Conservation (phyloP, 2,888 invertebrate genomes). For the Notodonta ziczac region DNA sequence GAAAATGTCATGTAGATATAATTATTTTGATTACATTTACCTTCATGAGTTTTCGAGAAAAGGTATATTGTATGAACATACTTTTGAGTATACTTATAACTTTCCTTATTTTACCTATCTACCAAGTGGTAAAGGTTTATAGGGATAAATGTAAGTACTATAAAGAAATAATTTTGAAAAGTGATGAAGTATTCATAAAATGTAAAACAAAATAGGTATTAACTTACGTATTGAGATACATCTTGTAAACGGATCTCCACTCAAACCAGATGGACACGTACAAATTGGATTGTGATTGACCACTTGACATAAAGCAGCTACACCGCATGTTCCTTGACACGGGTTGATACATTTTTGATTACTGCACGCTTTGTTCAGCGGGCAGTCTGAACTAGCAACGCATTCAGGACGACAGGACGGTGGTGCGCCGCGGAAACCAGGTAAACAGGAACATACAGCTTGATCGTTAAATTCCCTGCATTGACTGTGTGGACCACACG, state of each 20-base stretch:
- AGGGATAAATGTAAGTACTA: no score
- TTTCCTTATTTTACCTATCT: no score
- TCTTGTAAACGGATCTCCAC: conserved; percentile 88
- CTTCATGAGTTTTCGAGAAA: no score
- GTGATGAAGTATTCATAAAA: no score
- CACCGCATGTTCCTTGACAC: conserved; percentile 91
- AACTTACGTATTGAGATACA: conserved; percentile 82
- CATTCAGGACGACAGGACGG: conserved; percentile 90
- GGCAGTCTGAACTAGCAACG: conserved; percentile 88
- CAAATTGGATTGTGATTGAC: conserved; percentile 91
- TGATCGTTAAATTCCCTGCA: conserved; percentile 86
- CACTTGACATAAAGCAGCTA: conserved; percentile 89
- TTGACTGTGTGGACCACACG: conserved; percentile 87
- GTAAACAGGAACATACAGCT: conserved; percentile 88
- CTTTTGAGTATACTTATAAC: no score
- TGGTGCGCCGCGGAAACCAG: conserved; percentile 86
- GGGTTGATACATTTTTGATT: conserved; percentile 90
- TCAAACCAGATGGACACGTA: conserved; percentile 85
- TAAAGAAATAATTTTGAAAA: no score
- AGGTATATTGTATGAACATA: no score
- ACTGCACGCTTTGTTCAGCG: conserved; percentile 88
- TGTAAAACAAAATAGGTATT: neutral
- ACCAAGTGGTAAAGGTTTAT: no score
- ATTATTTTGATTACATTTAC: neutral
- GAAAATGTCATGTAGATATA: conserved; percentile 7